phyloP scores from a whole-genome alignment of 64 coral and sea anemone genomes.

The Actinia equina region DNA sequence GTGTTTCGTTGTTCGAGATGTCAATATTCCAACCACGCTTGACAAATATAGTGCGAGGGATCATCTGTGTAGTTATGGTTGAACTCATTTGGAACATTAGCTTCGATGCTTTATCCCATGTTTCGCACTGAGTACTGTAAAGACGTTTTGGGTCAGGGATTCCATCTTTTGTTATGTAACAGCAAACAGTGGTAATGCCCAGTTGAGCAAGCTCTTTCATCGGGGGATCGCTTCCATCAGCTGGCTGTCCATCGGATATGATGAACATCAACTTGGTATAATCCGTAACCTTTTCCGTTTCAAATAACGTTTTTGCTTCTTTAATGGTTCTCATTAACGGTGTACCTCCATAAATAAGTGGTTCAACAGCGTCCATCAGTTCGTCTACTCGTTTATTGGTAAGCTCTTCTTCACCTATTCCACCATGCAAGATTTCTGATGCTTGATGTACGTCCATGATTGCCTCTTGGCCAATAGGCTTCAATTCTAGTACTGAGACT shows the following conservation, averaged over 20 bases:
- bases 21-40: conserved; percentile 55
- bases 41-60: conserved; percentile 44
- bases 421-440: conserved; percentile 34
- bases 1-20: conserved; percentile 47
- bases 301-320: neutral
- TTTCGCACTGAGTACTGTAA: neutral
- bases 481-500: too few relatives aligned
- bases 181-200: conserved; percentile 15
- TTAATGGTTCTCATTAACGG: neutral
- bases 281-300: neutral
- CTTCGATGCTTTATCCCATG: conserved; percentile 18
- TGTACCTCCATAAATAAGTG: conserved; percentile 35
- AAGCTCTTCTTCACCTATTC: conserved; percentile 20
- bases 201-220: neutral
- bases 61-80: neutral
- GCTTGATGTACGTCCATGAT: conserved; percentile 39
- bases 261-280: conserved; percentile 42
- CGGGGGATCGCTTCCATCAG: conserved; percentile 1
- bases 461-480: neutral
- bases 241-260: conserved; percentile 37
- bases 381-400: conserved; percentile 8
- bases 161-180: conserved; percentile 5
- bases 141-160: neutral
- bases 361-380: neutral
- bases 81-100: conserved; percentile 50